A percentile compares a stretch with the other conserved stretches of the same genome.
Conservation (phyloP, 2,113 vertebrate species). For the Channa argus region DNA sequence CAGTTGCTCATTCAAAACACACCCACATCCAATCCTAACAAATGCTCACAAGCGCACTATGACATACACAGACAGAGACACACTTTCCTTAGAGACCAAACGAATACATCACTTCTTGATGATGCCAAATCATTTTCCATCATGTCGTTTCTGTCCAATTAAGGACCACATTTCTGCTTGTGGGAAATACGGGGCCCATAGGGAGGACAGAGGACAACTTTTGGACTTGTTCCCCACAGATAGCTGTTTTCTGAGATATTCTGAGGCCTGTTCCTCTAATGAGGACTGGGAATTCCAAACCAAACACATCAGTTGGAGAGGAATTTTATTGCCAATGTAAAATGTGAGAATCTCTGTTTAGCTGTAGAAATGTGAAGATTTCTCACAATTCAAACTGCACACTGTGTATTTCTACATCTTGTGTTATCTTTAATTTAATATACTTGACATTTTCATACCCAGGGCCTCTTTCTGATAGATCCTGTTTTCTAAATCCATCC, state of each 20-base stretch:
- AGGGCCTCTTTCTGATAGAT: background rate
- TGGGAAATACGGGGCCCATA: background rate
- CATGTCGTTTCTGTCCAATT: constrained; percentile 45
- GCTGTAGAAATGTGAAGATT: background rate
- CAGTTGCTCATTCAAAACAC: too few species aligned
- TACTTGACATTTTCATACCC: background rate
- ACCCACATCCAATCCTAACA: background rate
- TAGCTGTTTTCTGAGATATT: constrained; percentile 16
- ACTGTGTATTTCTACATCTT: too few species aligned
- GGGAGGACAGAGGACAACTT: constrained; percentile 31
- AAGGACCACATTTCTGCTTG: constrained; percentile 23
- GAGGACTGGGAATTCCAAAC: constrained; percentile 46
- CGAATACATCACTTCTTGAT: constrained; percentile 22
- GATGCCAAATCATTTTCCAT: constrained; percentile 27
- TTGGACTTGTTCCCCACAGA: constrained; percentile 29
- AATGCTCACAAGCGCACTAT: background rate
- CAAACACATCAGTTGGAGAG: constrained; percentile 20
- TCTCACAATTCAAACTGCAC: background rate
- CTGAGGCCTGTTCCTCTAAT: constrained; percentile 39
- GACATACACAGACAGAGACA: background rate
- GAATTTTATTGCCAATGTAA: constrained; percentile 22
- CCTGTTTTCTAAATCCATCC: constrained; percentile 6
- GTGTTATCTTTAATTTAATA: too few species aligned
- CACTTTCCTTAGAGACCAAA: background rate
- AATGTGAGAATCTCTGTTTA: constrained; percentile 20